Evolutionary conservation across 2,113 vertebrate genomes (phyloP).

Genomic region (Labeo rohita): DNA sequence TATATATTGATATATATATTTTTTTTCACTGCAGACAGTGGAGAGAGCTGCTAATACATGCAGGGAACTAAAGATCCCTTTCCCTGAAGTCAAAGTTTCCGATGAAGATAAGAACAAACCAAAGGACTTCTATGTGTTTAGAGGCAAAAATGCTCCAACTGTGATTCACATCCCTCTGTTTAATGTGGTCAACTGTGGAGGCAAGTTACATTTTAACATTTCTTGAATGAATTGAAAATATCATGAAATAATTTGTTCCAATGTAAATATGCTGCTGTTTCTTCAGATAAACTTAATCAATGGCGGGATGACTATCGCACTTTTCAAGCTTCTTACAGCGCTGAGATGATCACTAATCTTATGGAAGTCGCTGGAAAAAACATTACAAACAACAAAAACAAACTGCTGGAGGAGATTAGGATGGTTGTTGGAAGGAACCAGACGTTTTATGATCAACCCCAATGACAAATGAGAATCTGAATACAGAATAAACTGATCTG

Average conservation of each 20-base stretch:
- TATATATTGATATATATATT: neutral
- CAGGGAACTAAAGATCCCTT: neutral
- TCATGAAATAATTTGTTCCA: no score
- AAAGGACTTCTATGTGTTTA: conserved; percentile 52
- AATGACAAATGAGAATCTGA: no score
- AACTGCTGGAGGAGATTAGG: neutral
- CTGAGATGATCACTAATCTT: no score
- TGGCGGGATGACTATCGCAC: no score
- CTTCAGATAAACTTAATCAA: no score
- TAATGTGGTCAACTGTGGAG: conserved; percentile 51
- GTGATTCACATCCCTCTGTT: conserved; percentile 50
- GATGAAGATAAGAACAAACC: rapidly evolving
- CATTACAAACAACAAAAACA: neutral
- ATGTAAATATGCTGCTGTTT: no score
- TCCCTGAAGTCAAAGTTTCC: neutral
- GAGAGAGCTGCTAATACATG: rapidly evolving
- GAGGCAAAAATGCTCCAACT: conserved; percentile 22
- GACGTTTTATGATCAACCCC: no score
- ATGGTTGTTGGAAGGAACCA: neutral
- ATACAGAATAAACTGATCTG: no score
- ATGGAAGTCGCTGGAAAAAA: no score
- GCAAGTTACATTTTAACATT: neutral
- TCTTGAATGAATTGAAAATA: neutral
- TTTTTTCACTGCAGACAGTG: neutral
- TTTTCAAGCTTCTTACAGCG: no score